Evolutionary conservation across 2,797 vertebrate species (phyloP), one percentile per base, ranked within the genome.

Genomic region (Sciurus vulgaris): DNA sequence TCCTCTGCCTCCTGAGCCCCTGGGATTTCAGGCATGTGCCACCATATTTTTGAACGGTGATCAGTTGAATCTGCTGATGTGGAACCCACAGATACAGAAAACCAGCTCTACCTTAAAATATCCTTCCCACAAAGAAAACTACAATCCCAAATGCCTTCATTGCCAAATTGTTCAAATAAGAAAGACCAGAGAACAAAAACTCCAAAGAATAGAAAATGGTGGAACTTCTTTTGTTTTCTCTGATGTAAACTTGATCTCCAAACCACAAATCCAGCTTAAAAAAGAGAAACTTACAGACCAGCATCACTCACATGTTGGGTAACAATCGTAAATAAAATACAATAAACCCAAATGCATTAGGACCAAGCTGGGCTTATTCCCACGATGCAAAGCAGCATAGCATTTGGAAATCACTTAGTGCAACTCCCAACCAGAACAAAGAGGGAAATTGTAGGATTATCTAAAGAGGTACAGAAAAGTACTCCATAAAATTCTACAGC

Each of bases 271-370:
- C 35, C 12, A 77, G 3, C 51, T 61, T 69, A 30, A 69, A 84
- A 79, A 86, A 63, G 70, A 63, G 26, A 91, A 56, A 74, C 24
- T 47, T 86, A 30, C 9, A 92, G 81, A 20, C 30, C 41, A 74
- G 54, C 15, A 0, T 78, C 28, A 51, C 18, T 86, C 35, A 84
- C 17, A 8, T 86, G 38, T 12, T 92, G 33, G 30, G 44, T 4
- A 18, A 76, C 7, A 72, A 47, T 78, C 12, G 76, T 85, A 76
- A 89, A 85, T 65, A 76, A 94, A 93, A 95, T 65, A 87, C 49
- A 86, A 35, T 56, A 86, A 81, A 63, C 30, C 17, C 59, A 93
- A 78, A 30, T 33, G 70, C 0, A 54, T 30, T 67, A 49, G 51
- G n/a, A 72, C 7, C 63, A 28, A 83, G 33, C 44, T 86, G 72